These are phyloP conservation scores for Philereme vetulata DNA, from an alignment of 2,888 invertebrate genomes.

Conservation along the genomic window DNA sequence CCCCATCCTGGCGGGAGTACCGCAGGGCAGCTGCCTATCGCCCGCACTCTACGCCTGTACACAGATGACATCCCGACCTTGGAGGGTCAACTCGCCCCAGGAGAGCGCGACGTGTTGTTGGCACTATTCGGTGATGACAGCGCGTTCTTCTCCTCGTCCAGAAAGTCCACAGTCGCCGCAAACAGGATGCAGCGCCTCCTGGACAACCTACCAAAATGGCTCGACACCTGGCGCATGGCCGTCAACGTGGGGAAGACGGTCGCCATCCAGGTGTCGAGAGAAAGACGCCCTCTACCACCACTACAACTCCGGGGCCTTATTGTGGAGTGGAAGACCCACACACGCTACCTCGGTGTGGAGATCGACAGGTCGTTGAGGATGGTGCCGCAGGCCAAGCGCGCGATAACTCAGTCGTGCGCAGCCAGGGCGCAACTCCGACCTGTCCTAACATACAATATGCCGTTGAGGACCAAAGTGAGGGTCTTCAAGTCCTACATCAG, in stretches of 20 bases:
- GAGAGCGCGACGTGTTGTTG: constrained; percentile 4
- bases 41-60: constrained; percentile 34
- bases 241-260: constrained; percentile 37
- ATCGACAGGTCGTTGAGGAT: constrained; percentile 13
- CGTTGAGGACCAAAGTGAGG: constrained; percentile 20
- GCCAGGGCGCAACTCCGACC: constrained; percentile 28
- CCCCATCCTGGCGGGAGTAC: background rate
- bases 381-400: constrained; percentile 25
- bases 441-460: constrained; percentile 21
- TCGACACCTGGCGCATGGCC: constrained; percentile 26
- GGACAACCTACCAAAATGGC: constrained; percentile 35
- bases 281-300: background rate
- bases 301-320: constrained; percentile 14
- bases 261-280: background rate
- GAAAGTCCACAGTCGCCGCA: background rate
- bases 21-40: constrained; percentile 24
- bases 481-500: constrained; percentile 37
- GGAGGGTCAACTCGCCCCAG: background rate
- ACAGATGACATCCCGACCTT: constrained; percentile 36
- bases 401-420: constrained; percentile 8
- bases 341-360: constrained; percentile 36
- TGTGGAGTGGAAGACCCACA: constrained; percentile 18
- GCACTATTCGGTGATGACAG: constrained; percentile 21
- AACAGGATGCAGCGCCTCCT: constrained; percentile 14
- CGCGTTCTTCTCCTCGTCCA: background rate